A percentile compares a stretch with the other conserved stretches of the same genome.
Conservation (phyloP, 2,888 invertebrate species). For the Clitarchus hookeri region DNA sequence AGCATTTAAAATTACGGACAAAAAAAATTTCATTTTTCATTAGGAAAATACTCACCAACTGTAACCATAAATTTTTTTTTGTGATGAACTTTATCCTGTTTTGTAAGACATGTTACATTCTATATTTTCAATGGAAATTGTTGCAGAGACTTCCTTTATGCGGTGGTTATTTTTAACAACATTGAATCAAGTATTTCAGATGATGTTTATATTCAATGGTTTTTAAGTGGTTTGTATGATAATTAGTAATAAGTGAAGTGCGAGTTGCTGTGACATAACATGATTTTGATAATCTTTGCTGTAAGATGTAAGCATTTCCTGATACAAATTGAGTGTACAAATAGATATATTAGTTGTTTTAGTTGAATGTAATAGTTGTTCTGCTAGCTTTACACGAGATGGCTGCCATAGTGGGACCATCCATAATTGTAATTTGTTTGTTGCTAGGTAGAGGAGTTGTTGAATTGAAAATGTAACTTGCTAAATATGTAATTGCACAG, state of each 20-base stretch:
- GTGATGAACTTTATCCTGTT: too few relatives aligned
- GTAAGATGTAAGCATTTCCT: neutral
- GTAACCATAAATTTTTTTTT: neutral
- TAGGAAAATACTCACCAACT: neutral
- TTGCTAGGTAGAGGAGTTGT: neutral
- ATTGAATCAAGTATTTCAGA: neutral
- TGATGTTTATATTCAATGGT: neutral
- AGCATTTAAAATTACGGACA: neutral
- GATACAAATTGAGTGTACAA: slow-evolving; percentile 3
- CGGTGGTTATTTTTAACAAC: neutral
- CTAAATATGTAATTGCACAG: neutral
- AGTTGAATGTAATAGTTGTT: neutral
- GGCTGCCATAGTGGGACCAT: slow-evolving; percentile 14
- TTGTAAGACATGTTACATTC: neutral
- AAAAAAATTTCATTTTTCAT: neutral
- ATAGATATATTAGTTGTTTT: neutral
- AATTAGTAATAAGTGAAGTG: neutral
- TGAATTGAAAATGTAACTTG: neutral
- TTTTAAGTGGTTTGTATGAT: neutral
- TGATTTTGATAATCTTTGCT: neutral
- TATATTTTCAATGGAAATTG: neutral
- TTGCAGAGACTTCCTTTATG: neutral
- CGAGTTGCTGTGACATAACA: neutral
- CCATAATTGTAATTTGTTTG: neutral
- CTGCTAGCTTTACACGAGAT: neutral